Evolutionary conservation across 2,797 vertebrate genomes (phyloP), one percentile per base, ranked within the genome.

Genomic region (Arctocebus calabarensis): DNA sequence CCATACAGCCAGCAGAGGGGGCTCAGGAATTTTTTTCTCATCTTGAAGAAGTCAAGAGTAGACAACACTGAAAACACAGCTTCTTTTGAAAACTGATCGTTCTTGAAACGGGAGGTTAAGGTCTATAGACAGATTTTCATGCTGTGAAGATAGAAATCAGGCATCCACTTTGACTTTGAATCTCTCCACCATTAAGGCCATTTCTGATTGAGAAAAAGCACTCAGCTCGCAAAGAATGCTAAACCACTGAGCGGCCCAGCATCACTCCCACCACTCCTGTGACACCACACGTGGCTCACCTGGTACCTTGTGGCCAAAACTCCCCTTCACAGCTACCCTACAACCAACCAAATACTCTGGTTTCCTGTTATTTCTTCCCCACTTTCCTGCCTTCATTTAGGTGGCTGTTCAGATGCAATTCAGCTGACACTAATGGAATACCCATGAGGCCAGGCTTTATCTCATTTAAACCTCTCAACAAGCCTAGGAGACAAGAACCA

Each of bases 11-110:
- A 75, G 97, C 97, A 97, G 97, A 97, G 97, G 95, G 97, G 84
- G 97, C 96, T 77, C 66, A 16, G 43, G 86, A 97, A 91, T 96
- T 88, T 94, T 96, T 96, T 95, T 94, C 93, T 94, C 74, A 29
- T 85, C 83, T 92, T 89, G 66, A 90, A 95, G 84, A 94, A 90
- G n/a, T 19, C 34, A 74, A 95, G 62, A 68, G 37, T 23, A n/a
- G 3, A 62, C 7, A 48, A 29, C 11, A 85, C 45, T 74, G 88
- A 52, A 89, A 93, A 48, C 32, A 74, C 34, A 73, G 29, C 55
- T 84, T 91, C 75, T 78, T 94, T 75, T 83, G 25, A 83, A 95
- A 95, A 86, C 27, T 59, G 32, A 29, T 62, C 55, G 40, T 78
- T 93, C 57, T 87, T 93, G 14, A 95, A 85, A 27, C 9, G 9